A percentile compares a stretch with the other conserved stretches of the same genome.
phyloP scores from a whole-genome alignment of 2,797 vertebrate species.

The Erethizon dorsatum region DNA sequence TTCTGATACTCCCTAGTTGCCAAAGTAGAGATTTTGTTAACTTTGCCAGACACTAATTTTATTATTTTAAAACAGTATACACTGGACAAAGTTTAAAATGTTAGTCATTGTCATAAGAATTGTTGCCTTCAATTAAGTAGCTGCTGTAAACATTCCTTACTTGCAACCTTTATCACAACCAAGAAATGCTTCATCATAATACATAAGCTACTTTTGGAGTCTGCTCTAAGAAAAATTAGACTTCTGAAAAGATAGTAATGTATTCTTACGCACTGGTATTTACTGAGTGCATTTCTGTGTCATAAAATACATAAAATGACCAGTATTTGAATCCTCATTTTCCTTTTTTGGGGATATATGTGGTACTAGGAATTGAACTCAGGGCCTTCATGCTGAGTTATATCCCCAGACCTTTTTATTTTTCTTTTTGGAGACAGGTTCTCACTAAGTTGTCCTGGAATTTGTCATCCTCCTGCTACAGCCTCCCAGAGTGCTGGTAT shows the following conservation, averaged over 20 bases:
- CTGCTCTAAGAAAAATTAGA: neutral
- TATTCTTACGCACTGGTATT: slow-evolving; percentile 34
- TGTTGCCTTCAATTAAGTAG: slow-evolving; percentile 25
- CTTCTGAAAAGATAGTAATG: slow-evolving; percentile 9
- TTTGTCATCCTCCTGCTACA: neutral
- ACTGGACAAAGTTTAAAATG: slow-evolving; percentile 59
- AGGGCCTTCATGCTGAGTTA: neutral
- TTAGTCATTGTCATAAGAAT: neutral
- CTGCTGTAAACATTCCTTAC: slow-evolving; percentile 56
- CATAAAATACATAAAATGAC: slow-evolving; percentile 61
- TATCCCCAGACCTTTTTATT: neutral
- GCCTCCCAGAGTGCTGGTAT: neutral
- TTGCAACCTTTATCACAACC: slow-evolving; percentile 43
- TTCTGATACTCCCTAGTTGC: neutral
- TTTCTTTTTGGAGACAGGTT: neutral
- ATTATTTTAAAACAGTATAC: neutral
- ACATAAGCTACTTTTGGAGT: slow-evolving; percentile 36
- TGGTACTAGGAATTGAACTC: neutral
- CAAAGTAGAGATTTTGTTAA: slow-evolving; percentile 52
- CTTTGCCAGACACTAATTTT: slow-evolving; percentile 1
- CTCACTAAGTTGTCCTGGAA: neutral
- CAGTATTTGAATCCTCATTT: slow-evolving; percentile 7
- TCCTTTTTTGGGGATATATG: neutral
- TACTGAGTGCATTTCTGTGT: slow-evolving; percentile 60
- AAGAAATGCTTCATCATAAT: slow-evolving; percentile 14